Base-by-base conservation (phyloP, 2,797 vertebrate species). In the Sparus aurata region DNA sequence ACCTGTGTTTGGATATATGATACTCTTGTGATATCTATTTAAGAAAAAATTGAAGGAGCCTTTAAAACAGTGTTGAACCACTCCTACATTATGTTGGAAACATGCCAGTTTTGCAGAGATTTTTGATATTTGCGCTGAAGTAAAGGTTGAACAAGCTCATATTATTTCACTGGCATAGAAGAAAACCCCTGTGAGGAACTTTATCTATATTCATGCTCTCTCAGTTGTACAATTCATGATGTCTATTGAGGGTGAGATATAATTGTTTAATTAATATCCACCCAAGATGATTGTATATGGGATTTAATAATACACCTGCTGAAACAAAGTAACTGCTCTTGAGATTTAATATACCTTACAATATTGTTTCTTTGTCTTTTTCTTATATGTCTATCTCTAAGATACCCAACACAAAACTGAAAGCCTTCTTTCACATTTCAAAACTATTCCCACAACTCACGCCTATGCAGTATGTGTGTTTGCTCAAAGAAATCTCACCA, bases 371-470 rank as follows among this genome's bases (percentile, higher is more conserved):
- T 52, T 45, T n/a, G 22, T 22, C 20, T 69, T 50, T 12, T 15
- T 47, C 12, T 38, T 16, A 67, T 65, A 34, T 50, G 6, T 34
- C 34, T 34, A 9, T 34, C 34, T 34, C 34, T 34, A 34, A 34
- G 20, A 65, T 73, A 22, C 23, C 23, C 20, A 65, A 11, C 22
- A 49, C 45, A 68, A 61, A 59, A 41, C 41, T 50, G 38, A 70
- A 59, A 77, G 30, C 12, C 50, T 2, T 67, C 17, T 82, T 88
- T 75, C 66, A 18, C 55, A 73, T 60, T 59, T 77, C 65, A 83
- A 75, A 77, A 68, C 57, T 50, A 23, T 58, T 65, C 30, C n/a
- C n/a, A 34, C 20, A 49, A n/a, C 41, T 41, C 25, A 57, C 43
- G 3, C 30, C 20, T 6, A 8, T 54, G 55, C 27, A 53, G 15